A percentile compares a stretch with the other conserved stretches of the same genome.
phyloP scores from a whole-genome alignment of 2,888 invertebrate genomes.

The Amiota communis region DNA sequence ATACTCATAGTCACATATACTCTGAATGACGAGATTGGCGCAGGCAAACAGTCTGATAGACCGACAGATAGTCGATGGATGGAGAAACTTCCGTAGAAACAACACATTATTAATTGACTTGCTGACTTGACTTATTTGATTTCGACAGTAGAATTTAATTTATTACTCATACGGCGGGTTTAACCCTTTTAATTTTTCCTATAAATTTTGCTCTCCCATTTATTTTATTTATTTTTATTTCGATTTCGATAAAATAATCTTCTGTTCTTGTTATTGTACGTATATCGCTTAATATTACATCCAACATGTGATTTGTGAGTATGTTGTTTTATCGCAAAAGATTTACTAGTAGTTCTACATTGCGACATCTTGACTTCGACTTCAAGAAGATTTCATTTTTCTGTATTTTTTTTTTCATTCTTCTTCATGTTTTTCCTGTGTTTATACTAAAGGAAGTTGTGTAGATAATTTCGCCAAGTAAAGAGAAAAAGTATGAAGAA shows the following conservation, averaged over 20 bases:
- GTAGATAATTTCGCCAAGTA: slow-evolving; percentile 42
- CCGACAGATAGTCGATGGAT: neutral
- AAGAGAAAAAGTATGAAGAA: slow-evolving; percentile 42
- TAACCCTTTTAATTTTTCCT: neutral
- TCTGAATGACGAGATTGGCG: too few species aligned
- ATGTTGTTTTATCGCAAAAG: neutral
- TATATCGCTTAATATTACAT: neutral
- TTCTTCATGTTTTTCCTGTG: neutral
- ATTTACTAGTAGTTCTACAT: too few species aligned
- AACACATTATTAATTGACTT: slow-evolving; percentile 63
- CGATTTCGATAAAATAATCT: neutral
- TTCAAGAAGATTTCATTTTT: too few species aligned
- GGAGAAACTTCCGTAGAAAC: neutral
- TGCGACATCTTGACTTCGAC: too few species aligned
- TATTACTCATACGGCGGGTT: slow-evolving; percentile 59
- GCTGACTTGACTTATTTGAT: slow-evolving; percentile 61
- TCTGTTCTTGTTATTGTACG: too few species aligned
- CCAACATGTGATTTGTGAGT: neutral
- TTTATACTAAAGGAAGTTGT: slow-evolving; percentile 2
- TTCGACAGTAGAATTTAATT: slow-evolving; percentile 57
- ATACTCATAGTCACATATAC: too few species aligned
- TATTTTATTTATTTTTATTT: neutral
- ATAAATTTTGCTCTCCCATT: neutral
- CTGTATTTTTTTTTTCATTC: neutral
- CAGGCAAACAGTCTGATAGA: neutral